Evolutionary conservation across 2,888 invertebrate species (phyloP).

Genomic region (Lycia hirtaria): DNA sequence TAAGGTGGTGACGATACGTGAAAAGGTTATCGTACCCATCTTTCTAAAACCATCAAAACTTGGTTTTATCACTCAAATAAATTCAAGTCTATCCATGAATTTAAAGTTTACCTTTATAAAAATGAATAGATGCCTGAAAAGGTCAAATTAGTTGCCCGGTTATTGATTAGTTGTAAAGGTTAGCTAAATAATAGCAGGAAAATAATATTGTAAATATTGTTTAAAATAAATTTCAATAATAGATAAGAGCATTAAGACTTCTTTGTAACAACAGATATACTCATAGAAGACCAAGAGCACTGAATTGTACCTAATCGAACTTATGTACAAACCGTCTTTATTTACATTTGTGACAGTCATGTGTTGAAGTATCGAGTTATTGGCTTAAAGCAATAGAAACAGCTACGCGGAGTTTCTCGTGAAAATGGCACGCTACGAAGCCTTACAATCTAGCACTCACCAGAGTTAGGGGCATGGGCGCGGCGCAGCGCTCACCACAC

Average conservation of each 20-base stretch:
- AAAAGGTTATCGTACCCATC: neutral
- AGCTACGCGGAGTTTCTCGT: conserved; percentile 60
- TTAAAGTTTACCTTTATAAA: neutral
- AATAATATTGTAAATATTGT: neutral
- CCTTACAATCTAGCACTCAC: conserved; percentile 83
- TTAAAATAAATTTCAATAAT: neutral
- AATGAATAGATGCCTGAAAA: neutral
- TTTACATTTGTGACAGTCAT: conserved; percentile 31
- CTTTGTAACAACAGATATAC: no score
- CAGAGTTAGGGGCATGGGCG: conserved; percentile 82
- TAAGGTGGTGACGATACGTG: neutral
- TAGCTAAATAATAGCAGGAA: neutral
- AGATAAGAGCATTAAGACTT: no score
- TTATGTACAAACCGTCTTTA: conserved; percentile 26
- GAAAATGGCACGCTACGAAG: conserved; percentile 76
- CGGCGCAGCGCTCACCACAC: conserved; percentile 74
- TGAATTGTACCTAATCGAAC: conserved; percentile 16
- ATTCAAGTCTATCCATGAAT: neutral
- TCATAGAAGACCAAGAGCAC: no score
- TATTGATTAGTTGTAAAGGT: conserved; percentile 2
- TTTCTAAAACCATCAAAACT: no score
- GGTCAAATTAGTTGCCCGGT: neutral
- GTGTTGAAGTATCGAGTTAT: conserved; percentile 53
- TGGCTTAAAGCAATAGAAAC: conserved; percentile 54
- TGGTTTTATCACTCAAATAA: no score